Evolutionary conservation across 2,888 invertebrate species (phyloP), one percentile per base, ranked within the genome.

Genomic region (Caenorhabditis virilis): DNA sequence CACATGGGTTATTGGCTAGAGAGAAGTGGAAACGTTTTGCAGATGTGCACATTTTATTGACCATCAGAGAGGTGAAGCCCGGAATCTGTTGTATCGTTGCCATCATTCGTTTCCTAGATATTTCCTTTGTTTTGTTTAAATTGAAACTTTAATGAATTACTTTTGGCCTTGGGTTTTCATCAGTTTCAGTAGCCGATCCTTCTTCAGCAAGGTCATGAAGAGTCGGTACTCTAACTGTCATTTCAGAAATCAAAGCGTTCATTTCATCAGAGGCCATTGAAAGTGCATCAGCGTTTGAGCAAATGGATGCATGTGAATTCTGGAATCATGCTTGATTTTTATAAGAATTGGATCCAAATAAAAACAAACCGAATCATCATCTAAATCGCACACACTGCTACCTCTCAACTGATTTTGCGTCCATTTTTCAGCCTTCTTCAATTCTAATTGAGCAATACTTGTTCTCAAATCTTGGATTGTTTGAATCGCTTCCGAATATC

Each of bases 401-500:
- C 79, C 80, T 39, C 80, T 54, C 42, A 81, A 63, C 48, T 82
- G 81, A 36, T 74, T 75, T 33, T 77, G 73, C 1, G 81, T 81
- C 72, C 74, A 76, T 48, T 78, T 79, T 53, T 81, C 81, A n/a
- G 81, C 82, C 30, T 73, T 80, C 69, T 92, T 92, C 71, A 92
- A 88, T 86, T 95, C 95, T 74, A 94, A 88, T 82, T 92, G 90
- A 9, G 95, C 93, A 62, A 97, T 91, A 86, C 92, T 92, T 78
- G 93, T 93, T 72, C 91, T 91, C 23, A 95, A 88, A 84, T 95
- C 95, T 2, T 94, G 95, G 63, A 95, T 90, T 62, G 90, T 88
- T 85, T 95, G 95, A 58, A 93, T 90, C 81, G 92, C 92, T 84
- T 97, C 97, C 59, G 95, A 92, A 81, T 95, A 94, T 74, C 91